phyloP scores from a whole-genome alignment of 2,113 vertebrate species.

The Pongo abelii region DNA sequence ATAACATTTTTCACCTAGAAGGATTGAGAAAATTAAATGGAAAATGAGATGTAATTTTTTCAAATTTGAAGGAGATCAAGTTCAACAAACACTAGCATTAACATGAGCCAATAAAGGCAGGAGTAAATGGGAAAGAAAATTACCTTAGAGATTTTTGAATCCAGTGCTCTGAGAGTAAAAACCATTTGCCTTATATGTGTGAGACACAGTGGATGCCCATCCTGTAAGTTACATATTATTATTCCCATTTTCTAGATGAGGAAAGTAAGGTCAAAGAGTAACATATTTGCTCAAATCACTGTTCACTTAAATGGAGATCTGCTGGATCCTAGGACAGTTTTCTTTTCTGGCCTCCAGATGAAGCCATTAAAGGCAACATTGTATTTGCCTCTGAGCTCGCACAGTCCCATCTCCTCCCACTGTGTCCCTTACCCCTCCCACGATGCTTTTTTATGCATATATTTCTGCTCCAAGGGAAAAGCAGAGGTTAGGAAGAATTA shows the following conservation, averaged over 20 bases:
- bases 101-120: background rate
- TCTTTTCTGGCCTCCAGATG: background rate
- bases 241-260: background rate
- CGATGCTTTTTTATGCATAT: fast-evolving
- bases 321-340: background rate
- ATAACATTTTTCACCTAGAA: background rate
- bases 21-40: background rate
- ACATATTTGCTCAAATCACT: background rate
- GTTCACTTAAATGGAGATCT: background rate
- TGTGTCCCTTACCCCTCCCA: background rate
- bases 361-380: background rate
- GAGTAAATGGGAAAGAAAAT: background rate
- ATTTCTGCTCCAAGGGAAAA: background rate
- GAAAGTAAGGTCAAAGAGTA: no score
- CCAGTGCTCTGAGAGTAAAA: background rate
- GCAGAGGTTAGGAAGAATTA: background rate
- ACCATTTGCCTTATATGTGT: background rate
- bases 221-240: background rate
- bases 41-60: background rate
- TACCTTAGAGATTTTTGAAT: background rate
- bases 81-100: background rate
- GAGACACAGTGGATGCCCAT: no score
- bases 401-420: no score
- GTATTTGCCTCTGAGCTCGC: background rate
- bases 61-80: background rate